A percentile compares a stretch with the other conserved stretches of the same genome.
Conservation (phyloP, 2,888 invertebrate species). For the Phytoseiulus persimilis region DNA sequence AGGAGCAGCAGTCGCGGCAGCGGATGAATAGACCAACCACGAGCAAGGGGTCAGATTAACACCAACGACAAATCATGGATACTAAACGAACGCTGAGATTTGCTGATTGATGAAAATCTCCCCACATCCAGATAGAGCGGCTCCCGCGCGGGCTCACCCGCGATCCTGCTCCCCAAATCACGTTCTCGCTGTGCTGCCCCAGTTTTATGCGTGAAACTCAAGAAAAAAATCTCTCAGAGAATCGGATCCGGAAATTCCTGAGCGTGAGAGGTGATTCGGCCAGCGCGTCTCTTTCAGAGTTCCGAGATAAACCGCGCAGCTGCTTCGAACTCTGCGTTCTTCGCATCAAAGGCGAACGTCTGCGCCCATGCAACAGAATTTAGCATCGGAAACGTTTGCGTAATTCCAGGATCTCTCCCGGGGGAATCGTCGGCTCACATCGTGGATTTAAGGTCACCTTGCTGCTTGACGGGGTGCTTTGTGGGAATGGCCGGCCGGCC, state of each 20-base stretch:
- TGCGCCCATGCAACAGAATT: no score
- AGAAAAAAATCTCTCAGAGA: background rate
- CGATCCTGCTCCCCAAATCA: background rate
- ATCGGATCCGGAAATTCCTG: no score
- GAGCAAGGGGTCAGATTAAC: background rate
- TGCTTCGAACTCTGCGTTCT: no score
- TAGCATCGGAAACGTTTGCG: no score
- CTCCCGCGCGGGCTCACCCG: background rate
- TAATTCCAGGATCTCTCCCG: no score
- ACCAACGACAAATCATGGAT: conserved; percentile 5
- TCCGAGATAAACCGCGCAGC: no score
- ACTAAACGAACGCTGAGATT: background rate
- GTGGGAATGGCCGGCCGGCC: background rate
- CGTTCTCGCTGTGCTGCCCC: background rate
- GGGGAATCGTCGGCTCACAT: no score
- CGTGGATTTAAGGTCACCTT: background rate
- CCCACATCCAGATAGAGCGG: background rate
- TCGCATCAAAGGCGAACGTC: no score
- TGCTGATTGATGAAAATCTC: background rate
- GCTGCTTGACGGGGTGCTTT: background rate
- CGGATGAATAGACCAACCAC: conserved; percentile 5
- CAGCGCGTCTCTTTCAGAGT: no score
- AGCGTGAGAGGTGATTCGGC: no score
- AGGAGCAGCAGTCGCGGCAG: background rate
- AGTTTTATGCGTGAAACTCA: background rate